A percentile compares a stretch with the other conserved stretches of the same genome.
Conservation (phyloP, 23 tunicate species). For the Halocynthia roretzi region DNA sequence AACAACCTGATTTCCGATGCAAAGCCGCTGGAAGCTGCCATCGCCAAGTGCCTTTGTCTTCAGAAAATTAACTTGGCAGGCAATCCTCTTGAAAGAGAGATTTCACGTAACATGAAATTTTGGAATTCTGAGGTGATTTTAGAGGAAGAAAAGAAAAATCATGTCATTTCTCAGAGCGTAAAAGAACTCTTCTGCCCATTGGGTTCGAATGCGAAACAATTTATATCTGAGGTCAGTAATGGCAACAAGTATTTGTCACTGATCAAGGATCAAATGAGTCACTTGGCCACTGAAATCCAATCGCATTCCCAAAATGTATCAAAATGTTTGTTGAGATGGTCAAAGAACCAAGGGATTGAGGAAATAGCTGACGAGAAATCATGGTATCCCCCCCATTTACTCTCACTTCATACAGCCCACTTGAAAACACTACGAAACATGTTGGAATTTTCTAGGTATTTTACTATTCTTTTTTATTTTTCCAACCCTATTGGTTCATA, state of each 20-base stretch:
- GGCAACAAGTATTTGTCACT: too few species aligned
- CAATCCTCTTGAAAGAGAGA: conserved; percentile 27
- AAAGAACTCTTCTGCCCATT: too few species aligned
- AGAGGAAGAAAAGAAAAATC: too few species aligned
- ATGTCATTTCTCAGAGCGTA: too few species aligned
- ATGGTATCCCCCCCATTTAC: neutral
- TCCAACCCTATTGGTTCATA: too few species aligned
- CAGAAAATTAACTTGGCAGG: conserved; percentile 20
- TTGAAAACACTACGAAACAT: conserved; percentile 3
- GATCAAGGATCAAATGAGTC: too few species aligned
- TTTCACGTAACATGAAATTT: too few species aligned
- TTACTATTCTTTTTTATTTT: neutral
- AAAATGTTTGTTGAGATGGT: neutral
- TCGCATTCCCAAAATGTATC: neutral
- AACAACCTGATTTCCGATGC: conserved; percentile 31
- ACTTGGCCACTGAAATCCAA: neutral
- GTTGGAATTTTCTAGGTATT: neutral
- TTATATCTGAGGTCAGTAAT: too few species aligned
- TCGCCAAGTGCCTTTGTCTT: conserved; percentile 7
- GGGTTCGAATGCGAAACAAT: too few species aligned
- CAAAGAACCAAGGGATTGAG: neutral
- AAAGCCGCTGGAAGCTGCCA: neutral
- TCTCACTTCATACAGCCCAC: conserved; percentile 2
- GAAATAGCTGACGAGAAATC: neutral
- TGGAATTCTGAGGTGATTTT: too few species aligned